Base-by-base conservation (phyloP, 2,797 vertebrate genomes). In the Otolemur crassicaudatus region DNA sequence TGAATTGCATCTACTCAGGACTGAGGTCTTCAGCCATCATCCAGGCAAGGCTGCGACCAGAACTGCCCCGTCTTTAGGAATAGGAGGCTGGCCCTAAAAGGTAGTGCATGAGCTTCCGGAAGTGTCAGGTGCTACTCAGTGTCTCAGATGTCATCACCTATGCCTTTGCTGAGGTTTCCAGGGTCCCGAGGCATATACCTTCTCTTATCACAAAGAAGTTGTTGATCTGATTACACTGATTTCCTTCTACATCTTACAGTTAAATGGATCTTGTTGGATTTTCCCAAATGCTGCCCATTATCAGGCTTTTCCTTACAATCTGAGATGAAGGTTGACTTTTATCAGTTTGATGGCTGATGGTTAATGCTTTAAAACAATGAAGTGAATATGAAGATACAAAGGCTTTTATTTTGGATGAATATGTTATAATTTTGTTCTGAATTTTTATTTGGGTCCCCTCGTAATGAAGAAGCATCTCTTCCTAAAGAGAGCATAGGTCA, bases 321-420 rank as follows among this genome's bases (percentile, higher is more conserved):
- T 70, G 16, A 49, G 6, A n/a, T 5, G 72, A 69, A 67, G 37
- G 61, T 5, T 58, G 69, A 2, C 58, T 22, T 87, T 83, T 80
- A 17, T 69, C 46, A 87, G 17, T 73, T 34, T 90, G 46, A 67
- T 94, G 29, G 8, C 14, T 49, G 7, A 96, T 22, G 73, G 79
- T 80, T 80, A 88, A 61, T 70, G 20, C 23, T 20, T 81, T 56
- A 60, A 91, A 84, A 90, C 22, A 83, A 67, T 31, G 1, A 88
- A 61, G 2, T 76, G 79, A 72, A 93, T 11, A 43, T 7, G 46
- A 81, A 75, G 9, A 73, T 37, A 65, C 6, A 76, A 86, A 53
- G 72, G 53, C 72, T 40, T 91, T 76, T 77, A 63, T 76, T 76
- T 82, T 89, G 63, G 65, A 60, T 82, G n/a, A 83, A 67, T 86